Conservation (phyloP, 2,797 vertebrate genomes). For the Pelochelys cantorii region DNA sequence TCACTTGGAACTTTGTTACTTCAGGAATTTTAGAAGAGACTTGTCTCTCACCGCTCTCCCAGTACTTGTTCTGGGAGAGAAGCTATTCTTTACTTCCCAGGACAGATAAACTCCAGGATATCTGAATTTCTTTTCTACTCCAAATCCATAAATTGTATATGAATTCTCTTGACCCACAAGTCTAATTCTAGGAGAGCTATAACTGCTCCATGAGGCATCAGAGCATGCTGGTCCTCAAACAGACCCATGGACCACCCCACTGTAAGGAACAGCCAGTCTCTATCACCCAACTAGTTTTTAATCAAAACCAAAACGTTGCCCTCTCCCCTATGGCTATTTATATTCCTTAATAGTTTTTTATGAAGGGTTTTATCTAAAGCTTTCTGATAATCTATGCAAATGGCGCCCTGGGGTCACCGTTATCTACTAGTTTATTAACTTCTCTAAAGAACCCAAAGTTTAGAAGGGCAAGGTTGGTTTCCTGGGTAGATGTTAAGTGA, state of each 20-base stretch:
- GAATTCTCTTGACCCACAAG: conserved; percentile 44
- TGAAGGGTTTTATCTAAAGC: background rate
- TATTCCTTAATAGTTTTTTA: background rate
- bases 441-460: background rate
- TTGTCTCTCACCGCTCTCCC: conserved; percentile 2
- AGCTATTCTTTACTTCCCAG: conserved; percentile 10
- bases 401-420: background rate
- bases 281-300: background rate
- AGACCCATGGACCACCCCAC: background rate
- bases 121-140: conserved; percentile 13
- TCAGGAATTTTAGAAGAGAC: background rate
- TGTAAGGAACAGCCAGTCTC: background rate
- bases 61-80: background rate
- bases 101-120: conserved; percentile 22
- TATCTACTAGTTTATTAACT: background rate
- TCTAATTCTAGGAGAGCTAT: conserved; percentile 57
- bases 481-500: background rate
- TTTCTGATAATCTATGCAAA: background rate
- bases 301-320: background rate
- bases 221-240: background rate
- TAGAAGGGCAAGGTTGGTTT: background rate
- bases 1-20: conserved; percentile 17
- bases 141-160: conserved; percentile 4
- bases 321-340: background rate
- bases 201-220: conserved; percentile 59